Evolutionary conservation across 1,140 invertebrate species (phyloP).

Genomic region (Tetragnatha versicolor): DNA sequence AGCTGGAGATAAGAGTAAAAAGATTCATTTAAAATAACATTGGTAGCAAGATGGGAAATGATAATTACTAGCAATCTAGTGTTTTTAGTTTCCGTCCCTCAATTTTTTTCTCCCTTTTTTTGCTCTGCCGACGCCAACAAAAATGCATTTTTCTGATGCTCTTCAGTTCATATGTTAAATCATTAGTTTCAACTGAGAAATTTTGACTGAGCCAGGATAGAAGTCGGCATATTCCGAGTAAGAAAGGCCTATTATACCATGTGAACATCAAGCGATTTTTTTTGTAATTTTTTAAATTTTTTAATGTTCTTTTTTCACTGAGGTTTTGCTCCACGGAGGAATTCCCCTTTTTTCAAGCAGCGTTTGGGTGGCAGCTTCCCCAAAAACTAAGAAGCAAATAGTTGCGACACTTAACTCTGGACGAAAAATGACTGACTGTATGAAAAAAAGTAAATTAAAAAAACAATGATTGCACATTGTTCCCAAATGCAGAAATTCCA

Average conservation of each 20-base stretch:
- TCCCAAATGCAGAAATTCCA: conserved; percentile 27
- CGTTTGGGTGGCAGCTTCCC: conserved; percentile 6
- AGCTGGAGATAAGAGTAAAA: neutral
- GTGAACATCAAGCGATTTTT: neutral
- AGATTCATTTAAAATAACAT: conserved; percentile 48
- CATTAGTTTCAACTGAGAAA: conserved; percentile 32
- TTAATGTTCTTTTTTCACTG: neutral
- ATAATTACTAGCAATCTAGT: conserved; percentile 45
- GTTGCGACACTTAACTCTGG: conserved; percentile 35
- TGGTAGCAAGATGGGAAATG: conserved; percentile 41
- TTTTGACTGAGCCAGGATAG: neutral
- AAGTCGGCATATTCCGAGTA: neutral
- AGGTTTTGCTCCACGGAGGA: neutral
- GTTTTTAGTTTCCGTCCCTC: conserved; percentile 25
- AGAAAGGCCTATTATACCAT: conserved; percentile 16
- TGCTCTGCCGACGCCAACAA: neutral
- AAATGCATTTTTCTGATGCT: conserved; percentile 26
- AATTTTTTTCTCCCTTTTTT: conserved; percentile 9
- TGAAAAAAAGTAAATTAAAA: conserved; percentile 42
- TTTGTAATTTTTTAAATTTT: neutral
- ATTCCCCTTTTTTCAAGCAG: neutral
- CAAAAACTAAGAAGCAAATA: conserved; percentile 27
- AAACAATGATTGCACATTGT: conserved; percentile 39
- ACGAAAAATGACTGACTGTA: conserved; percentile 47
- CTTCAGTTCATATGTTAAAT: conserved; percentile 34